Evolutionary conservation across 2,888 invertebrate genomes (phyloP).

Genomic region (Apoda limacodes): DNA sequence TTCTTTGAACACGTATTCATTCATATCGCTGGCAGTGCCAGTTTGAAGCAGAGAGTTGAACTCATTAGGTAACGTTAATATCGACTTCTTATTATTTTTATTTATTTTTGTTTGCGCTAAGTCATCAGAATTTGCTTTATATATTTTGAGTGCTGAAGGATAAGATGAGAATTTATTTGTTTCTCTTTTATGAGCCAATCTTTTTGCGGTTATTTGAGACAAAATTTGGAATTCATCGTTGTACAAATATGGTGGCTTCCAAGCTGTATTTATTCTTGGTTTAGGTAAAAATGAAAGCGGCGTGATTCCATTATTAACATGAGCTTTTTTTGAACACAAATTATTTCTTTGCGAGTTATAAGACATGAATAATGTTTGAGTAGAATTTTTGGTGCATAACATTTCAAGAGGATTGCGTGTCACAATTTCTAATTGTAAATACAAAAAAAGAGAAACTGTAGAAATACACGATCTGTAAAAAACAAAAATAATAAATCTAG

Average conservation of each 20-base stretch:
- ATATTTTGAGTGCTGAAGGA: conserved; percentile 39
- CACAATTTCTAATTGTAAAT: no score
- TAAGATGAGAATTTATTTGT: conserved; percentile 35
- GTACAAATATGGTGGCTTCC: conserved; percentile 34
- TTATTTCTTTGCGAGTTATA: no score
- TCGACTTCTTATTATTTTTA: conserved; percentile 47
- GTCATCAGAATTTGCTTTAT: conserved; percentile 53
- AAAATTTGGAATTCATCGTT: conserved; percentile 33
- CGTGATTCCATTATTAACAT: no score
- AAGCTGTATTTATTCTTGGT: no score
- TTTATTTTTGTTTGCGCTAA: conserved; percentile 31
- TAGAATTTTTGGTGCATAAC: no score
- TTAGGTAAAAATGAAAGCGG: no score
- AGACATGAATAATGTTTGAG: no score
- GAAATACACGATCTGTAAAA: no score
- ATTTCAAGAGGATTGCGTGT: no score
- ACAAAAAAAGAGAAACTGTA: no score
- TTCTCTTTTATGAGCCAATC: conserved; percentile 31
- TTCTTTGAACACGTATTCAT: conserved; percentile 48
- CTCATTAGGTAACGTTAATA: conserved; percentile 45
- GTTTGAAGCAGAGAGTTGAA: conserved; percentile 29
- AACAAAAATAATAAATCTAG: no score
- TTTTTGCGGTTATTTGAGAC: conserved; percentile 39
- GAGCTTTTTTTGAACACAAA: no score
- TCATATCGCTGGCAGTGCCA: conserved; percentile 53